These are phyloP conservation scores for Phoxinus phoxinus DNA, from an alignment of 2,113 vertebrate genomes.

Conservation along the genomic window DNA sequence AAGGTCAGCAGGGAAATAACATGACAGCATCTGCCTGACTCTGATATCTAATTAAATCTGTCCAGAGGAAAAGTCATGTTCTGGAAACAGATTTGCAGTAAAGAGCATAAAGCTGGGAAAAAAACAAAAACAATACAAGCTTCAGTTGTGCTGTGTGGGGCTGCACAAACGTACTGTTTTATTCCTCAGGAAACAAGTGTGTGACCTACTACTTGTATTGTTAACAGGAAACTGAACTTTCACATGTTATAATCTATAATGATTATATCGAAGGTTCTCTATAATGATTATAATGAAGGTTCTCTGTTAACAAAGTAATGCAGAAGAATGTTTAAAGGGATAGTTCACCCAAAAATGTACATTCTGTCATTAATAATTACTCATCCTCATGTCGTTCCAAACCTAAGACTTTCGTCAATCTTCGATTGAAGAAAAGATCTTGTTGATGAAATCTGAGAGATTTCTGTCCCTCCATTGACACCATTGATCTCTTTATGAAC, in stretches of 20 bases:
- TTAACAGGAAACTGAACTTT: background rate
- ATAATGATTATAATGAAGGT: no score
- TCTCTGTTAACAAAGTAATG: background rate
- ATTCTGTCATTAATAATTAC: no score
- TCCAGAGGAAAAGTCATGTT: conserved; percentile 9
- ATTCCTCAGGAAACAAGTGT: background rate
- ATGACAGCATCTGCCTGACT: conserved; percentile 12
- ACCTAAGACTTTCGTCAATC: no score
- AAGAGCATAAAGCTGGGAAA: background rate
- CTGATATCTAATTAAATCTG: conserved; percentile 39
- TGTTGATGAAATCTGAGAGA: no score
- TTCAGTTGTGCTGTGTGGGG: background rate
- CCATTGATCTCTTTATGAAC: no score
- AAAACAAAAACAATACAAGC: background rate
- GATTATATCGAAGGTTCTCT: no score
- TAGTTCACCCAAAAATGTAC: no score
- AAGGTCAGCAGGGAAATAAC: conserved; percentile 10
- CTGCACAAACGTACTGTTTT: background rate
- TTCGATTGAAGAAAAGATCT: no score
- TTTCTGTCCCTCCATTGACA: no score
- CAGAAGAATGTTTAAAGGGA: background rate
- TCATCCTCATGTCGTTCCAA: no score
- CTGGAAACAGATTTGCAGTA: conserved; percentile 9
- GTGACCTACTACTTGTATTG: background rate
- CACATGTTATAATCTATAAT: background rate